Conservation (phyloP, 2,797 vertebrate genomes). For the Synanceia verrucosa region DNA sequence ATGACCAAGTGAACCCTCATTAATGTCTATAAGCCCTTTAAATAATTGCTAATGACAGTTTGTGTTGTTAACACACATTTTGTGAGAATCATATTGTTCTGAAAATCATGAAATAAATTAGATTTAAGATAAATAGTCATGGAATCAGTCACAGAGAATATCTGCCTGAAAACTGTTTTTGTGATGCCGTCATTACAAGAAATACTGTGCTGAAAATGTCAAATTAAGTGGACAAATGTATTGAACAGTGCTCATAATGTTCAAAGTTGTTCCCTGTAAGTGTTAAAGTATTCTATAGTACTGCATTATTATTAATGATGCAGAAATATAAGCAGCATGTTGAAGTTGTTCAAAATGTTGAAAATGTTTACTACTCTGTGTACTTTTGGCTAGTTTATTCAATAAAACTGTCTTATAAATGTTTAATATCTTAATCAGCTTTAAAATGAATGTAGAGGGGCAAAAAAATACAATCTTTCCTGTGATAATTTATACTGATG, state of each 20-base stretch:
- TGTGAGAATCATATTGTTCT: slow-evolving; percentile 21
- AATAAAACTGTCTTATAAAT: background rate
- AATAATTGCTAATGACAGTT: slow-evolving; percentile 10
- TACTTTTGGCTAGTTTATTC: background rate
- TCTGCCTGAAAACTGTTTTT: slow-evolving; percentile 13
- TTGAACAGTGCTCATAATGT: background rate
- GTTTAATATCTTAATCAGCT: background rate
- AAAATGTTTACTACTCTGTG: background rate
- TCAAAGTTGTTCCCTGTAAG: background rate
- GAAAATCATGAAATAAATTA: slow-evolving; percentile 23
- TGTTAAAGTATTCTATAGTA: background rate
- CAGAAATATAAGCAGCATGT: background rate
- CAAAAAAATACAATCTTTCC: background rate
- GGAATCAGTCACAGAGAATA: background rate
- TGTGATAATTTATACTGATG: too few relatives aligned
- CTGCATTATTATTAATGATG: background rate
- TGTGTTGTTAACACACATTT: slow-evolving; percentile 14
- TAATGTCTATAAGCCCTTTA: slow-evolving; percentile 5
- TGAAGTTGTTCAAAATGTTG: background rate
- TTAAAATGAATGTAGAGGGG: background rate
- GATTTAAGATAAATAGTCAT: slow-evolving; percentile 37
- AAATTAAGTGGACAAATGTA: background rate
- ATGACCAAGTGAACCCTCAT: slow-evolving; percentile 2
- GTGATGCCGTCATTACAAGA: background rate
- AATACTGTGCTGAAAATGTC: background rate